Evolutionary conservation across 53 echinoderm and acorn worm species (phyloP).

Genomic region (Glandiceps talaboti): DNA sequence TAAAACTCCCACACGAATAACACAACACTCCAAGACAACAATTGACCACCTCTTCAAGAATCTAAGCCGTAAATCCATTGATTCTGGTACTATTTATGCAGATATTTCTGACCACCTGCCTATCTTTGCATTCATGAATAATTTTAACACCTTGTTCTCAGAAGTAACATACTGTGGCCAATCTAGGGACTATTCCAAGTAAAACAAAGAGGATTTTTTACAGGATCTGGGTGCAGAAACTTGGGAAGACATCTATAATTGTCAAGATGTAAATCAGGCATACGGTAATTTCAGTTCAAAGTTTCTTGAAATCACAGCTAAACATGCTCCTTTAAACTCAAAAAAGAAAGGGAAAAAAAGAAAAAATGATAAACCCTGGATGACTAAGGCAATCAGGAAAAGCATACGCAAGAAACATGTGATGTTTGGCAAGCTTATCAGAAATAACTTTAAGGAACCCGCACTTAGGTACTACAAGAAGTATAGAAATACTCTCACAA

Average conservation of each 20-base stretch:
- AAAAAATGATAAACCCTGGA: not conserved
- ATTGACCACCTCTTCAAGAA: constrained; percentile 5
- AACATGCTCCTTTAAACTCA: not conserved
- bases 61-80: not conserved
- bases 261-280: not conserved
- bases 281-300: not conserved
- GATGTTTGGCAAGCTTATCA: not conserved
- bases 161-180: too few relatives aligned
- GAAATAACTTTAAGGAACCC: not conserved
- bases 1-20: not conserved
- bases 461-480: not conserved
- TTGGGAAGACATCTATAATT: not conserved
- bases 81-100: not conserved
- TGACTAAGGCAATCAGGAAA: not conserved
- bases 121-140: not conserved
- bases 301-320: too few relatives aligned
- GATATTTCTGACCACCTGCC: constrained; percentile 9
- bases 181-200: too few relatives aligned
- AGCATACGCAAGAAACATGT: not conserved
- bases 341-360: not conserved
- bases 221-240: not conserved
- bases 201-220: not conserved
- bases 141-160: too few relatives aligned
- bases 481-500: not conserved
- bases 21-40: not conserved